Base-by-base conservation (phyloP, 2,113 vertebrate genomes). In the Podarcis muralis region DNA sequence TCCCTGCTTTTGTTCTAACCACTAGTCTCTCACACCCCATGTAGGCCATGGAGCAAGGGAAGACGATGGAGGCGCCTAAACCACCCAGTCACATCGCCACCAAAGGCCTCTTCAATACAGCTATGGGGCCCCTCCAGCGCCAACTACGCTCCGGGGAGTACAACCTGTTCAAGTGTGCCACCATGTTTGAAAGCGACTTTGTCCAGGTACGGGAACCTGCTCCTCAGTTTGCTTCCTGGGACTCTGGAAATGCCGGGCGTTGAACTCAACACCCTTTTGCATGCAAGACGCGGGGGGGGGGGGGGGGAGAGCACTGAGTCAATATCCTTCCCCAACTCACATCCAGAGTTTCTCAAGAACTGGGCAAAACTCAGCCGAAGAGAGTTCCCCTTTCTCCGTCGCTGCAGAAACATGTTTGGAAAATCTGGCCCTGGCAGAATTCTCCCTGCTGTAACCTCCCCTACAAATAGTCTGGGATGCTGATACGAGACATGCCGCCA, bases 101-200 rank as follows among this genome's bases (percentile, higher is more conserved):
- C 83, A 69, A 57, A 82, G 93, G 92, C 0, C 87, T 93, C 81
- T 94, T 94, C 81, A 92, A 91, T 13, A 93, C 92, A 25, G 91
- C 91, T 40, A 93, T 93, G 93, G 96, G 96, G 2, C 81, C 94
- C 2, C 91, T 96, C 77, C 95, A 96, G 37, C 75, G 75, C n/a
- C 95, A 96, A 23, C 92, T 96, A 27, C 87, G 93, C 86, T 88
- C 90, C n/a, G 95, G 95, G n/a, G 96, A 96, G 79, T 96, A 95
- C 3, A 94, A 94, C 1, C 90, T 94, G 23, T 96, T 96, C 74
- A 95, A 91, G 75, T 94, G 94, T 0, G 93, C 94, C 20, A 91
- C 96, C 0, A 94, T 96, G 94, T 96, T 96, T n/a, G 95, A 96
- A 84, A 95, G 95, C 0, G 92, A 96, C 72, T 96, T 96, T 68